Conservation (phyloP, 2,888 invertebrate genomes). For the Gibbula magus region DNA sequence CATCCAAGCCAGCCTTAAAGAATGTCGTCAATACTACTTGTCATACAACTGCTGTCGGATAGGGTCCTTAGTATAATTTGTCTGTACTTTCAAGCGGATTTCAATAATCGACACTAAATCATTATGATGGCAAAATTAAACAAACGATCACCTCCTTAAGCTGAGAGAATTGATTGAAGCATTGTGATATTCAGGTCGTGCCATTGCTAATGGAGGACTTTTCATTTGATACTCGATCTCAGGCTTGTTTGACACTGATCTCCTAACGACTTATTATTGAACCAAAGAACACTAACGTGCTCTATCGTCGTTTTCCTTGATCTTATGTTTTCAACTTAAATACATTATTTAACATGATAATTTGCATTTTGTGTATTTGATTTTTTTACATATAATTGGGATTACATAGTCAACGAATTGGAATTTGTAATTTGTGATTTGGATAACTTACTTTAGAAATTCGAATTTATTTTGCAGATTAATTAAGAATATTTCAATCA, state of each 20-base stretch:
- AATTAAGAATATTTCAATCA: too few species aligned
- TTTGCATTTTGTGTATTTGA: too few species aligned
- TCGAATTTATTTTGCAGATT: too few species aligned
- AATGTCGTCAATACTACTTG: slow-evolving; percentile 9
- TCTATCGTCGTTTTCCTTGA: too few species aligned
- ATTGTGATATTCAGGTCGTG: not conserved
- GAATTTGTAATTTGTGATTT: too few species aligned
- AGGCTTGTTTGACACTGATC: not conserved
- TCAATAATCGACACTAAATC: slow-evolving; percentile 10
- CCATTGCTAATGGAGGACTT: not conserved
- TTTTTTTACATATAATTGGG: too few species aligned
- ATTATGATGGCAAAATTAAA: slow-evolving; percentile 1
- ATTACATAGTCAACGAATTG: too few species aligned
- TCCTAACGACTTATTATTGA: not conserved
- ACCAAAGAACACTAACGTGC: not conserved
- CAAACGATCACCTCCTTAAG: not conserved
- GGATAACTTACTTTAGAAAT: too few species aligned
- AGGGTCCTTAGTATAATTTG: not conserved
- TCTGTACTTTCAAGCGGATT: not conserved
- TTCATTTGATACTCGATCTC: not conserved
- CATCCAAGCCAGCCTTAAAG: not conserved
- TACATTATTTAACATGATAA: too few species aligned
- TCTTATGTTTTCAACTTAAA: too few species aligned
- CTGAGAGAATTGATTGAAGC: slow-evolving; percentile 7
- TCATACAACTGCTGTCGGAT: slow-evolving; percentile 16